Evolutionary conservation across 2,888 invertebrate species (phyloP).

Genomic region (Cryptus viduatorius): DNA sequence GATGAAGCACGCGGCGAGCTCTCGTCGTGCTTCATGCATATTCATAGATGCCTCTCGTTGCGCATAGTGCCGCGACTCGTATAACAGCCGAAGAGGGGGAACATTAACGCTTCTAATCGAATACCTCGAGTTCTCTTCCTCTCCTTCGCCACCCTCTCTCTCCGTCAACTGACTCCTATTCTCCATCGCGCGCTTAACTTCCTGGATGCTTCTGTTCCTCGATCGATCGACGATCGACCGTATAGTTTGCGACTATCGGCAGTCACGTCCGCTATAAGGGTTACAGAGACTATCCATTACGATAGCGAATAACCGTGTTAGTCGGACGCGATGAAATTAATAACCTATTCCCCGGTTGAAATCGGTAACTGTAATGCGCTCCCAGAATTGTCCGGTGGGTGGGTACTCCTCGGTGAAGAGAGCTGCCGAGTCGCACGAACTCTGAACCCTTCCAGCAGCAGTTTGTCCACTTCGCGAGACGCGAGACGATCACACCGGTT

Average conservation of each 20-base stretch:
- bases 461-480: conserved; percentile 51
- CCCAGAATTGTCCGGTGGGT: conserved; percentile 44
- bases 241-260: not conserved
- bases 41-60: conserved; percentile 65
- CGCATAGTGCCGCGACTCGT: not conserved
- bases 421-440: conserved; percentile 56
- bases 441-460: conserved; percentile 58
- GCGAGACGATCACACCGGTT: conserved; percentile 53
- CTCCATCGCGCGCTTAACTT: conserved; percentile 1
- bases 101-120: conserved; percentile 73
- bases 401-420: conserved; percentile 11
- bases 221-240: not conserved
- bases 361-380: conserved; percentile 62
- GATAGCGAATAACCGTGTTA: conserved; percentile 49
- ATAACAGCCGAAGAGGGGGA: conserved; percentile 32
- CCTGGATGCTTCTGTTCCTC: conserved; percentile 3
- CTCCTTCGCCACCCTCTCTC: conserved; percentile 1
- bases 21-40: conserved; percentile 66
- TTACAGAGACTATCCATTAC: conserved; percentile 13
- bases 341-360: conserved; percentile 60
- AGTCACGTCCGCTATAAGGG: conserved; percentile 8
- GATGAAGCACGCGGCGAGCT: conserved; percentile 36
- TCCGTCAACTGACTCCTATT: conserved; percentile 2
- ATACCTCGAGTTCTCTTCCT: conserved; percentile 56
- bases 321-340: conserved; percentile 65